phyloP scores from a whole-genome alignment of 2,888 invertebrate species.

The Trachelus tabidus region DNA sequence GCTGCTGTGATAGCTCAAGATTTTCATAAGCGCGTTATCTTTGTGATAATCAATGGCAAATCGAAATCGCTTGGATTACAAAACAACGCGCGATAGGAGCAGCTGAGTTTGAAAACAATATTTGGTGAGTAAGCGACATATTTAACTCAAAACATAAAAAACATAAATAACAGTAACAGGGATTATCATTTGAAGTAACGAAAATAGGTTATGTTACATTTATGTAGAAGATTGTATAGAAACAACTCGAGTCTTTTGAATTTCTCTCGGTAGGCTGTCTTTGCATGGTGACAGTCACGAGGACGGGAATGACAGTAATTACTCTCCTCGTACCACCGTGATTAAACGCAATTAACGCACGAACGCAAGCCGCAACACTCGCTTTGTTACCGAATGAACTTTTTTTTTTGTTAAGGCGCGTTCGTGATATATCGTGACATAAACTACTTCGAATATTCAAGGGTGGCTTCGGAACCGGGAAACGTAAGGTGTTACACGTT shows the following conservation, averaged over 20 bases:
- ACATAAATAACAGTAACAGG: neutral
- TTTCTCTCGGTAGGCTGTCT: neutral
- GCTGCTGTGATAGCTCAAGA: conserved; percentile 23
- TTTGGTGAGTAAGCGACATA: neutral
- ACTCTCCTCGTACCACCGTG: conserved; percentile 21
- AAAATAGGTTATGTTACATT: neutral
- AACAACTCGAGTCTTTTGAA: neutral
- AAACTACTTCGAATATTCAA: neutral
- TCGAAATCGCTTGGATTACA: conserved; percentile 43
- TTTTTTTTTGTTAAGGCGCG: conserved; percentile 9
- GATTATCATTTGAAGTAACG: neutral
- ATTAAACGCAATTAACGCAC: conserved; percentile 33
- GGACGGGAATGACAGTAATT: neutral
- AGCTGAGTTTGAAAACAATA: neutral
- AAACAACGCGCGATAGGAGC: neutral
- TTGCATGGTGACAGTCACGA: neutral
- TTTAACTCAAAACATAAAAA: neutral
- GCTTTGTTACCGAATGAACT: conserved; percentile 30
- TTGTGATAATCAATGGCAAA: conserved; percentile 47
- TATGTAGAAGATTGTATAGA: neutral
- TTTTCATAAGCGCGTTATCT: conserved; percentile 29
- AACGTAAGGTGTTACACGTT: neutral
- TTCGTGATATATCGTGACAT: neutral
- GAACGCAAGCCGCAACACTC: conserved; percentile 31
- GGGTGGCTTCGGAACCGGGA: neutral